Evolutionary conservation across 2,888 invertebrate genomes (phyloP), one percentile per base, ranked within the genome.

Genomic region (Matsumyia berberina): DNA sequence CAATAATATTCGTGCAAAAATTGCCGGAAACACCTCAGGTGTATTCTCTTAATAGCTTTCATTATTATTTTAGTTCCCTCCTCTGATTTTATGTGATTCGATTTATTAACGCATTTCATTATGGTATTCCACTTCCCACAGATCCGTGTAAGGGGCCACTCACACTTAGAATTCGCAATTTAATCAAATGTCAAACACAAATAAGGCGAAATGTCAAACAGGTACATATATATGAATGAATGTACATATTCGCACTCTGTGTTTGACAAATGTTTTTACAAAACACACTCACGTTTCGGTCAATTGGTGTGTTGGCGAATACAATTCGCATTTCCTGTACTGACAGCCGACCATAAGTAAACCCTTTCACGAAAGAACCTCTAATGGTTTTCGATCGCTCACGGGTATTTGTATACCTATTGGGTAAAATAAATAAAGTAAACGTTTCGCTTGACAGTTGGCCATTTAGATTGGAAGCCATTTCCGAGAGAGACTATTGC

Each of bases 311-410:
- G 64, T 77, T 81, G 64, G 70, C 70, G 70, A 64, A 81, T 51
- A 58, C 69, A 81, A 82, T 83, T 78, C 29, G 17, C 53, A 78
- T 60, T 83, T 83, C 78, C 78, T 83, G 55, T 46, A 46, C 8
- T 9, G 29, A 42, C 42, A 24, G 6, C 42, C 12, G 39, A 44
- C 8, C 12, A 58, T 11, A 49, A 11, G 46, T 19, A 51, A 64
- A 35, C 29, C 42, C 51, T 66, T 77, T 60, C 19, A 15, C 37
- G 8, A 73, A 55, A 72, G 55, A 72, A 77, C 46, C 60, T 67
- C 62, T 78, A 62, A 62, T 83, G 49, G 67, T 15, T 57, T 73
- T 67, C 17, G n/a, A 73, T 72, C 33, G 49, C 72, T 72, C 37
- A 49, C 44, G 17, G 77, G 15, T 60, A 39, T 74, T 76, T 57